phyloP scores from a whole-genome alignment of 1,140 invertebrate genomes.

The Zaprionus camerounensis region DNA sequence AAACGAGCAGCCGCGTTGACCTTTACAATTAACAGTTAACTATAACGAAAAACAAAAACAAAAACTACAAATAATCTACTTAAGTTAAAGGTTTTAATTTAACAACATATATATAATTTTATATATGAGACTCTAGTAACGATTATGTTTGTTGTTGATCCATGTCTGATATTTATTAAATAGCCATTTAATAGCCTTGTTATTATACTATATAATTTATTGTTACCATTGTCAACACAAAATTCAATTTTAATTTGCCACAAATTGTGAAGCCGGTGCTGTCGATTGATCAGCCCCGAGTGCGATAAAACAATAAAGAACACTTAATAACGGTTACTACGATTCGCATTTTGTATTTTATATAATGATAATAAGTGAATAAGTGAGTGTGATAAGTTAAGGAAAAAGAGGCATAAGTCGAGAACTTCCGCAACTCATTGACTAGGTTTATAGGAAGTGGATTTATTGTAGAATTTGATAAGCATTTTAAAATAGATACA shows the following conservation, averaged over 20 bases:
- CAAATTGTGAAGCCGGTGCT: slow-evolving; percentile 13
- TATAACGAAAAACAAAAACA: slow-evolving; percentile 2
- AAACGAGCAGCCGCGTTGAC: slow-evolving; percentile 62
- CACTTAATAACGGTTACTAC: slow-evolving; percentile 22
- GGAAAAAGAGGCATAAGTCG: neutral
- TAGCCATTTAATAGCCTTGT: slow-evolving; percentile 74
- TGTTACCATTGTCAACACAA: slow-evolving; percentile 53
- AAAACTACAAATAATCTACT: slow-evolving; percentile 20
- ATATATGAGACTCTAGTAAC: slow-evolving; percentile 49
- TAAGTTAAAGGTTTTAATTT: slow-evolving; percentile 52
- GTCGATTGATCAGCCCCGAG: slow-evolving; percentile 52
- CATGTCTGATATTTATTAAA: slow-evolving; percentile 80
- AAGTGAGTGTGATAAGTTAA: neutral
- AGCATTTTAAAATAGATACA: no score
- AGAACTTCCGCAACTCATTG: neutral
- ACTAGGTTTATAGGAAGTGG: neutral
- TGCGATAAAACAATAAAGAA: slow-evolving; percentile 72
- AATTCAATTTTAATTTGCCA: slow-evolving; percentile 60
- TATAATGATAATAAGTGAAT: neutral
- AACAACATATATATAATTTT: slow-evolving; percentile 46
- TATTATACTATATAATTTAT: slow-evolving; percentile 81
- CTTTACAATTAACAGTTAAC: slow-evolving; percentile 38
- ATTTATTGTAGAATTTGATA: neutral
- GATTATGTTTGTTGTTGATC: slow-evolving; percentile 73
- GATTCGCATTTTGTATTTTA: neutral